Base-by-base conservation (phyloP, 2,888 invertebrate species). In the Archips xylosteana region DNA sequence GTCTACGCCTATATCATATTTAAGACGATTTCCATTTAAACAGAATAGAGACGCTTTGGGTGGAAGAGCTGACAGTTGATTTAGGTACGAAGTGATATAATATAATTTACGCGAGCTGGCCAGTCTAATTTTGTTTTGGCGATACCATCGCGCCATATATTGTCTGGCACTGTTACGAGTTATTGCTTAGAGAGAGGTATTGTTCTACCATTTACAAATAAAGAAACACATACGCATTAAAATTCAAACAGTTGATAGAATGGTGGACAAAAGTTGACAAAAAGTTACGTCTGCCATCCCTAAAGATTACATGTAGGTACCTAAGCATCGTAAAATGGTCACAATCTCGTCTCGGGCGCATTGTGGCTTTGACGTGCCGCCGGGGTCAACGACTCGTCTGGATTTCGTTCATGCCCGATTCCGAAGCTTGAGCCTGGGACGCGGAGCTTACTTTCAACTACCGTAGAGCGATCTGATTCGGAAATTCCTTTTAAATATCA, bases 291-390 rank as follows among this genome's bases (percentile, higher is more conserved):
- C 45, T n/a, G 42, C 57, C 66, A 62, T 71, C 71, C 65, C 63
- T 75, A 62, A 72, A 66, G 34, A 57, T 60, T 71, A 71, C 23
- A 70, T 47, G 75, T 70, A 63, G 34, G 62, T 57, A 57, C 12
- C 12, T 32, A 63, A 64, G 72, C 64, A 78, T 80, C 79, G 80
- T 80, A 76, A 79, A 77, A 77, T 76, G 79, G 75, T 78, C 76
- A 75, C 68, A 74, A 67, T 62, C 70, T 70, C 71, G 70, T 69
- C 70, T 78, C 84, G 84, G 82, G 84, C 89, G 90, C 90, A 91
- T 91, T 92, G 92, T 92, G 89, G 86, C 91, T 92, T 92, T 92
- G 93, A 91, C 87, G 88, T 85, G 88, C 91, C 90, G 92, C 85
- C 87, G 78, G 89, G 92, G 92, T 93, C 92, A 89, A 88, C 87